phyloP scores from a whole-genome alignment of 2,113 vertebrate genomes.

The Danionella cerebrum region DNA sequence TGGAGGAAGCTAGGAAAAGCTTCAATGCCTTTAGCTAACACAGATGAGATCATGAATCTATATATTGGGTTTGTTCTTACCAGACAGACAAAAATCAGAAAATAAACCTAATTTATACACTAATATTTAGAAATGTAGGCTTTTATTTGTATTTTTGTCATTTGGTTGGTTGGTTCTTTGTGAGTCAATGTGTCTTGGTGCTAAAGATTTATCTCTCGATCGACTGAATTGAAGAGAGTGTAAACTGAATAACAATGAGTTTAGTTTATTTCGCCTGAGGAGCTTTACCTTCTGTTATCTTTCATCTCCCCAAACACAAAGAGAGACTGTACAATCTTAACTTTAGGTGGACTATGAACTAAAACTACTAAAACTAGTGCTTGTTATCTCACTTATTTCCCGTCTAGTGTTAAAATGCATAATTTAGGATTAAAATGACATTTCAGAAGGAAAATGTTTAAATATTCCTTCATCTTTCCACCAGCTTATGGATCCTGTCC shows the following conservation, averaged over 20 bases:
- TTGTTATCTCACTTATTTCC: not conserved
- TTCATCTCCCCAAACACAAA: not conserved
- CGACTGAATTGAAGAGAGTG: not conserved
- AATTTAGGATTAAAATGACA: too few species aligned
- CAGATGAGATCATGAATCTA: not conserved
- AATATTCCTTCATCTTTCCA: too few species aligned
- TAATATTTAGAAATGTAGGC: too few species aligned
- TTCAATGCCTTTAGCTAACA: not conserved
- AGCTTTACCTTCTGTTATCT: not conserved
- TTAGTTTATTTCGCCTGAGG: not conserved
- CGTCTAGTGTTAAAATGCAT: too few species aligned
- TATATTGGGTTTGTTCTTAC: slow-evolving; percentile 11
- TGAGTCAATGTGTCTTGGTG: not conserved
- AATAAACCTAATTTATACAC: not conserved
- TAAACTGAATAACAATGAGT: not conserved
- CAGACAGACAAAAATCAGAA: not conserved
- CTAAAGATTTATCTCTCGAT: not conserved
- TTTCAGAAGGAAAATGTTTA: too few species aligned
- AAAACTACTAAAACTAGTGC: not conserved
- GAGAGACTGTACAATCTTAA: not conserved
- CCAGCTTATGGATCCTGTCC: too few species aligned
- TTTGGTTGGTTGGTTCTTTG: not conserved
- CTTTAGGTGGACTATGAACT: not conserved
- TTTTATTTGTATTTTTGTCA: not conserved
- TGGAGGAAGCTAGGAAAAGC: not conserved